These are phyloP conservation scores for Erethizon dorsatum DNA, from an alignment of 2,797 vertebrate genomes.

Conservation along the genomic window DNA sequence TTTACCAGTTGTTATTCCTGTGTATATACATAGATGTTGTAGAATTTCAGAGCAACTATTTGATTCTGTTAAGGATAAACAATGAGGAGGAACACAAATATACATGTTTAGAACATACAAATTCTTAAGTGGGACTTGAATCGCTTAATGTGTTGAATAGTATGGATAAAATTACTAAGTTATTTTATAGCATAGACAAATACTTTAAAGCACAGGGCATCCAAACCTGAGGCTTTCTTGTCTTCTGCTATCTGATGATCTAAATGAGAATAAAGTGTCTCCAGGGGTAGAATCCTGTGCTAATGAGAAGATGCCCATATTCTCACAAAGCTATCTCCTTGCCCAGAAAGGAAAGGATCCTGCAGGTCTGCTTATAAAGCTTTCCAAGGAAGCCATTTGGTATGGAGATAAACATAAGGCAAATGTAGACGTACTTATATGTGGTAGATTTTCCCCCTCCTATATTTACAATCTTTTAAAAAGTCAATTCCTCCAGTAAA, in stretches of 20 bases:
- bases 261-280: not conserved
- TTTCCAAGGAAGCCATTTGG: not conserved
- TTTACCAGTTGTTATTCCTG: not conserved
- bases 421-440: not conserved
- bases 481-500: constrained; percentile 23
- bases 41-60: constrained; percentile 55
- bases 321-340: not conserved
- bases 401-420: constrained; percentile 32
- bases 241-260: not conserved
- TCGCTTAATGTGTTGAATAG: not conserved
- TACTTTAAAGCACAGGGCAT: not conserved
- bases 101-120: not conserved
- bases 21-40: not conserved
- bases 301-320: not conserved
- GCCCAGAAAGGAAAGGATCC: not conserved
- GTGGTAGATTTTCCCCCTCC: not conserved
- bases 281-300: not conserved
- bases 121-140: constrained; percentile 15
- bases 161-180: constrained; percentile 40
- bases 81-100: not conserved
- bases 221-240: not conserved
- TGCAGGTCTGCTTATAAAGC: not conserved
- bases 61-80: constrained; percentile 43
- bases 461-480: constrained; percentile 56
- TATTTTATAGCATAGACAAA: constrained; percentile 56